Evolutionary conservation across 37 sponge, comb jelly and placozoan genomes (phyloP).

Genomic region (Axinella damicornis): DNA sequence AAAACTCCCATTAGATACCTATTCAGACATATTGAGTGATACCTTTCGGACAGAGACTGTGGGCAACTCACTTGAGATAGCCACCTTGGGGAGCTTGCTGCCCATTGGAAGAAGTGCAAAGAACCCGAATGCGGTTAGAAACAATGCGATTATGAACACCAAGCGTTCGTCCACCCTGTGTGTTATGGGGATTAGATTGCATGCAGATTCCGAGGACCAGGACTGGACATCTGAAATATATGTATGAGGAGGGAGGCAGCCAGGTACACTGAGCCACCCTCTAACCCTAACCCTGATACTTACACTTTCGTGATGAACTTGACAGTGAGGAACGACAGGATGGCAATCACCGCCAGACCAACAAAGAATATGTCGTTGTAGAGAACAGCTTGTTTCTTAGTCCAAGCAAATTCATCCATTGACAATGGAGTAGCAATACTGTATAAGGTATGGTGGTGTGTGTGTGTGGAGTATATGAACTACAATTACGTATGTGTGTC

Average conservation of each 20-base stretch:
- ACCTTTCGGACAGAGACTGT: too few relatives aligned
- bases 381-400: constrained; percentile 61
- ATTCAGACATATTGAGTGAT: too few relatives aligned
- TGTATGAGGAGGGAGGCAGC: neutral
- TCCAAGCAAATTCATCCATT: constrained; percentile 94
- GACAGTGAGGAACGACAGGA: constrained; percentile 57
- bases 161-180: constrained; percentile 66
- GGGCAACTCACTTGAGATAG: constrained; percentile 38
- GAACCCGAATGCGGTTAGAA: constrained; percentile 56
- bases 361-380: constrained; percentile 82
- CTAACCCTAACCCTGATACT: too few relatives aligned
- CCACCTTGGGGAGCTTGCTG: constrained; percentile 20
- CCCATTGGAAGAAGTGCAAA: constrained; percentile 60
- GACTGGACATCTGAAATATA: neutral
- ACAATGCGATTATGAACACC: constrained; percentile 53
- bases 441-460: neutral
- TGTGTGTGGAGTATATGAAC: neutral
- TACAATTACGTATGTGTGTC: neutral
- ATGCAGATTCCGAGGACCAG: too few relatives aligned
- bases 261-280: too few relatives aligned
- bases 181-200: neutral
- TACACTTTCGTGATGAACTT: constrained; percentile 70
- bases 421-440: constrained; percentile 76
- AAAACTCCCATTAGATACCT: too few relatives aligned
- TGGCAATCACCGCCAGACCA: constrained; percentile 47